These are phyloP conservation scores for Semotilus atromaculatus DNA, from an alignment of 2,797 vertebrate genomes.

Conservation along the genomic window DNA sequence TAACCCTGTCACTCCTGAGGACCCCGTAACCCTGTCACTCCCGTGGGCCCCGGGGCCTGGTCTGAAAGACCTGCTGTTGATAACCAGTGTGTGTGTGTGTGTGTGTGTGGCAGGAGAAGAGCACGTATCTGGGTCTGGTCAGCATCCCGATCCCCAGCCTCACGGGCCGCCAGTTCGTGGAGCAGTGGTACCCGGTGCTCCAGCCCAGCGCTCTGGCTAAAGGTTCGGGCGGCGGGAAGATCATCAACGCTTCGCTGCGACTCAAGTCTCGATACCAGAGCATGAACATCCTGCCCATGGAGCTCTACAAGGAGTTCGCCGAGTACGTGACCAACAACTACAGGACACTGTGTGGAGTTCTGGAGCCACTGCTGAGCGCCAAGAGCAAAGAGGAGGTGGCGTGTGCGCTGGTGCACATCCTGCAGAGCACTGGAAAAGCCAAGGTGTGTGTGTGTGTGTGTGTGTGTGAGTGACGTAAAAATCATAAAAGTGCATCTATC, in stretches of 20 bases:
- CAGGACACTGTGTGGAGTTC: constrained; percentile 90
- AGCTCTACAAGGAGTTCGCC: constrained; percentile 97
- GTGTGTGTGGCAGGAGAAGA: constrained; percentile 83
- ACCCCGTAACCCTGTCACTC: no score
- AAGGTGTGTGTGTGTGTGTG: constrained; percentile 74
- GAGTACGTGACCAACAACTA: constrained; percentile 98
- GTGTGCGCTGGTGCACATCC: constrained; percentile 94
- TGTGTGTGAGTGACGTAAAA: no score
- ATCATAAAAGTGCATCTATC: no score
- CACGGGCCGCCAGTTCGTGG: constrained; percentile 93
- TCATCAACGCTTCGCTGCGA: constrained; percentile 90
- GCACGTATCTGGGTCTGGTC: constrained; percentile 94
- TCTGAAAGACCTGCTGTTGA: background rate
- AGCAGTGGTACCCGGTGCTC: constrained; percentile 98
- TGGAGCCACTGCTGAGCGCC: constrained; percentile 93
- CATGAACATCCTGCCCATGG: constrained; percentile 98
- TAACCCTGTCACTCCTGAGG: no score
- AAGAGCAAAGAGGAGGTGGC: constrained; percentile 99
- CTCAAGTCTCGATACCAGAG: constrained; percentile 96
- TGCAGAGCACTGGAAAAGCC: constrained; percentile 95
- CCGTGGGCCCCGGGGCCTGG: no score
- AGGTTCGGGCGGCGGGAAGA: constrained; percentile 83
- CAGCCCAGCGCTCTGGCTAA: constrained; percentile 87
- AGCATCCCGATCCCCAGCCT: constrained; percentile 97
- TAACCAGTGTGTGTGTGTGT: constrained; percentile 21